These are phyloP conservation scores for Fukomys damarensis DNA, from an alignment of 2,113 vertebrate genomes.

Conservation along the genomic window DNA sequence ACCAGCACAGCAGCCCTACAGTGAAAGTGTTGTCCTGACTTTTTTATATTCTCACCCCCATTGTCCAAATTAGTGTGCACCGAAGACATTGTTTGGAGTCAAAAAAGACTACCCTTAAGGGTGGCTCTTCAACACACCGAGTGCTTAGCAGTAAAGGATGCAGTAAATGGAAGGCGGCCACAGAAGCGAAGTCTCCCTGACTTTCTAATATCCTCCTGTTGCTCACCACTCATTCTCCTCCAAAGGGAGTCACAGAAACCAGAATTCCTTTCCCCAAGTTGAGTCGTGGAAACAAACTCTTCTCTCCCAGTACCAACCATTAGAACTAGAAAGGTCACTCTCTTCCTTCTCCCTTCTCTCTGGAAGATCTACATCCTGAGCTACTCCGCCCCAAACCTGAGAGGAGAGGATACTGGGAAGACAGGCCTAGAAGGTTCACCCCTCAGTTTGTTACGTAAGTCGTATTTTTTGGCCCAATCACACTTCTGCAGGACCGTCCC, in stretches of 20 bases:
- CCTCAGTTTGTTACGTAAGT: neutral
- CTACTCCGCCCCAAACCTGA: neutral
- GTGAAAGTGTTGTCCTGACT: neutral
- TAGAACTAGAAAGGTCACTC: neutral
- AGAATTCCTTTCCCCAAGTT: neutral
- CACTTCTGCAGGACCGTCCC: neutral
- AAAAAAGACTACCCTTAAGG: neutral
- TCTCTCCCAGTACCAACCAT: neutral
- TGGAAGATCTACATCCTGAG: neutral
- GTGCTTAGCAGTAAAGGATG: neutral
- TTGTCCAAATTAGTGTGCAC: neutral
- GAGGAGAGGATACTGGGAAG: neutral
- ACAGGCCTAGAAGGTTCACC: neutral
- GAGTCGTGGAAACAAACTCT: neutral
- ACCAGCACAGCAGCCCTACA: neutral
- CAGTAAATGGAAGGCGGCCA: neutral
- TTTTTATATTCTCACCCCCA: neutral
- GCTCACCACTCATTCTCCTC: neutral
- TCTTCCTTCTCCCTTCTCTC: neutral
- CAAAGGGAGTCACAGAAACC: neutral
- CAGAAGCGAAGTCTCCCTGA: too few relatives aligned
- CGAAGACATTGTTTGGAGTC: neutral
- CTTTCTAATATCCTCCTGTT: neutral
- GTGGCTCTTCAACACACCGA: neutral
- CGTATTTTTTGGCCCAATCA: too few relatives aligned